Evolutionary conservation across 2,797 vertebrate genomes (phyloP).

Genomic region (Alcedo atthis): DNA sequence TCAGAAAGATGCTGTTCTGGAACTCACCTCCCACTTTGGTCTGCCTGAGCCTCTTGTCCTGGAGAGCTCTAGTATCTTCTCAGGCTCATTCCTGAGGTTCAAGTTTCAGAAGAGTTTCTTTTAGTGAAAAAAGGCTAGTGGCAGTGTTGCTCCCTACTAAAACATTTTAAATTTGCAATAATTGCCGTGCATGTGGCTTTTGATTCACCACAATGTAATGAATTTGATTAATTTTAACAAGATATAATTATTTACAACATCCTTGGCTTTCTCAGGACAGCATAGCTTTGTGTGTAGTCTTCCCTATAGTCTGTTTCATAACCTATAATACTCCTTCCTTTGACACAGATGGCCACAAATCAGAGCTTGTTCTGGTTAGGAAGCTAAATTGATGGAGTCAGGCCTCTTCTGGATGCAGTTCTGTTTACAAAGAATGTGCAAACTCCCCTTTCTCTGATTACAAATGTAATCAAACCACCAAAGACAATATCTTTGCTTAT

Average conservation of each 20-base stretch:
- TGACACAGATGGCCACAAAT: not conserved
- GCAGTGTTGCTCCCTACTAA: not conserved
- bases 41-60: not conserved
- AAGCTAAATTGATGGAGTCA: not conserved
- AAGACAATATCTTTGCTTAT: constrained; percentile 17
- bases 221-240: not conserved
- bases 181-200: not conserved
- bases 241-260: not conserved
- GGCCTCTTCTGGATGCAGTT: not conserved
- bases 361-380: not conserved
- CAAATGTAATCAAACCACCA: not conserved
- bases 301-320: not conserved
- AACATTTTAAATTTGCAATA: not conserved
- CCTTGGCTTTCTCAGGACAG: not conserved
- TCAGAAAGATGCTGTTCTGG: not conserved
- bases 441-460: not conserved
- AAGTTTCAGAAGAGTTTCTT: not conserved
- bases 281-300: not conserved
- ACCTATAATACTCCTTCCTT: not conserved
- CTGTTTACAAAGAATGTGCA: not conserved
- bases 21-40: not conserved
- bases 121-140: not conserved
- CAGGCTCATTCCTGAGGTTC: not conserved
- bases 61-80: not conserved
- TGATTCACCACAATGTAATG: not conserved